Base-by-base conservation (phyloP, 2,888 invertebrate genomes). In the Phalera bucephala region DNA sequence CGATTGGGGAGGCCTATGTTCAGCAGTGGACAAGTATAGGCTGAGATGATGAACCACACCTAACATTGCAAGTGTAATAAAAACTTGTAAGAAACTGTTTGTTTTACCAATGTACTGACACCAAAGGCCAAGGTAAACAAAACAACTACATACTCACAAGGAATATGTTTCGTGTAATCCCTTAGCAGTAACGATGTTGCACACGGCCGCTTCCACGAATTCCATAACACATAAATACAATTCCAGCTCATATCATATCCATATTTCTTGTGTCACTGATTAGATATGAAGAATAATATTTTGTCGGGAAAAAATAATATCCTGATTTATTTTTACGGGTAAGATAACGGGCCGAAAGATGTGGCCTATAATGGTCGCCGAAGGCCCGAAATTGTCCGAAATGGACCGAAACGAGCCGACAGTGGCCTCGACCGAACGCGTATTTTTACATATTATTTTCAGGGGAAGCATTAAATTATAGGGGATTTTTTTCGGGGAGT, bases 371-470 rank as follows among this genome's bases (percentile, higher is more conserved):
- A 84, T 79, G 77, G 78, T 40, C 61, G 53, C 38, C 47, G 52
- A 38, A 43, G 50, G 53, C 39, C 65, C 60, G 67, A 68, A 68
- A 61, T 64, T 68, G 76, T 71, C 66, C 73, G 72, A 67, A 81
- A 79, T 72, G 63, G 77, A 46, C 69, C 75, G 66, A 69, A 73
- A 70, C 61, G 60, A 67, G 61, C 67, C 73, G 67, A 73, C 72
- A 71, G 60, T 65, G 66, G 70, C 69, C 76, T 61, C 70, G 67
- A 64, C 69, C 62, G 61, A 52, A 59, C 57, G 67, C 72, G 73
- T 75, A 80, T 81, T 83, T 86, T 84, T 83, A 85, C 82, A 86
- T 85, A 84, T 83, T 80, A 80, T 80, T 79, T 77, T 73, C 71
- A 67, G 63, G 67, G 67, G 64, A 63, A 65, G 78, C 79, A 80